Evolutionary conservation across 2,888 invertebrate genomes (phyloP).

Genomic region (Thereva nobilitata): DNA sequence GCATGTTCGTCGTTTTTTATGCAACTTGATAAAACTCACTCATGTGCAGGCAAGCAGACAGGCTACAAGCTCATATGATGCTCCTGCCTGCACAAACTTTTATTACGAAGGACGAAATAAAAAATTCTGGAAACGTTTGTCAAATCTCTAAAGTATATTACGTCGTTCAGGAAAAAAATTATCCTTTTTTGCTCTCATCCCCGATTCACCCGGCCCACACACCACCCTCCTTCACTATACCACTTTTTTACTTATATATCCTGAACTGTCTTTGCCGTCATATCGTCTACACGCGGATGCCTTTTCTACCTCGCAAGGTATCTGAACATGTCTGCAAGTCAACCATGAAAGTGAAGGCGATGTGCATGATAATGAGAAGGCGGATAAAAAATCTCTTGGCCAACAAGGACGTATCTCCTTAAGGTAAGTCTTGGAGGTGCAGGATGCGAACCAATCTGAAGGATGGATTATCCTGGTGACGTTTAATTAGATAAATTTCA

Average conservation of each 20-base stretch:
- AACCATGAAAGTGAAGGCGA: conserved; percentile 31
- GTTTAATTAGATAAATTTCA: too few species aligned
- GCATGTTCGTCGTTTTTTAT: conserved; percentile 14
- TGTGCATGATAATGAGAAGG: conserved; percentile 28
- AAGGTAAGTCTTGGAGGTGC: too few species aligned
- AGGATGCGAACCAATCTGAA: too few species aligned
- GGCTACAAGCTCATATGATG: conserved; percentile 16
- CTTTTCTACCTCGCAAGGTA: conserved; percentile 1
- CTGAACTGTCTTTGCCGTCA: conserved; percentile 22
- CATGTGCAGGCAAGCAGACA: conserved; percentile 28
- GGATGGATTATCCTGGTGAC: too few species aligned
- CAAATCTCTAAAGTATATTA: conserved; percentile 37
- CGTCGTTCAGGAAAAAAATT: conserved; percentile 18
- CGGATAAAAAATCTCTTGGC: neutral
- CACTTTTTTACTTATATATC: conserved; percentile 16
- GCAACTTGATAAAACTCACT: conserved; percentile 2
- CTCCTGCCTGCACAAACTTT: conserved; percentile 21
- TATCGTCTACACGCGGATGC: conserved; percentile 17
- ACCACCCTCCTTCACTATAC: neutral
- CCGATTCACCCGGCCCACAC: neutral
- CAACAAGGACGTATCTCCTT: too few species aligned
- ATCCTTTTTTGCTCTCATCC: conserved; percentile 9
- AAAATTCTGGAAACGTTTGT: conserved; percentile 35
- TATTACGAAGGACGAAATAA: conserved; percentile 29
- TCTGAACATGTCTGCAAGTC: conserved; percentile 22